These are phyloP conservation scores for Spea hammondii DNA, from an alignment of 2,797 vertebrate species.

Conservation along the genomic window DNA sequence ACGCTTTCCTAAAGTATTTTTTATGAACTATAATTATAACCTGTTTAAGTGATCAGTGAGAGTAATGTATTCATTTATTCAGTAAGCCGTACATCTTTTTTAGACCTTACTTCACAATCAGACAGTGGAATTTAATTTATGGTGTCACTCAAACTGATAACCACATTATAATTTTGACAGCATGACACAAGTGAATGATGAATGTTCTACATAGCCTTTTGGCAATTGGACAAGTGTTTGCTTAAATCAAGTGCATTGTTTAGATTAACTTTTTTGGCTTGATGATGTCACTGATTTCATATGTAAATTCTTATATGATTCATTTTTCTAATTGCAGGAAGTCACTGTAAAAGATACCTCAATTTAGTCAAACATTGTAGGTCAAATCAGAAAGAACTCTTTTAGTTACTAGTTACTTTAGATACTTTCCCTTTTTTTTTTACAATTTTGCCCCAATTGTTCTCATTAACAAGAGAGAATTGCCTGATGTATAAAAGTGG, in stretches of 20 bases:
- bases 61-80: conserved; percentile 51
- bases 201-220: conserved; percentile 13
- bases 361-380: too few species aligned
- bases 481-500: too few species aligned
- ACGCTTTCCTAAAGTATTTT: conserved; percentile 19
- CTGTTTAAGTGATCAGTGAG: conserved; percentile 39
- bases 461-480: too few species aligned
- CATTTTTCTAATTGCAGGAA: too few species aligned
- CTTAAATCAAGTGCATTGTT: conserved; percentile 28
- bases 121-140: conserved; percentile 39
- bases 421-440: too few species aligned
- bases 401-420: too few species aligned
- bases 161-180: conserved; percentile 39
- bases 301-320: neutral
- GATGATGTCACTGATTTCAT: conserved; percentile 27
- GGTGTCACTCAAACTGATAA: conserved; percentile 44
- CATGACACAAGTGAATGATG: conserved; percentile 43
- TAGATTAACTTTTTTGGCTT: conserved; percentile 19
- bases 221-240: conserved; percentile 31
- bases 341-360: too few species aligned
- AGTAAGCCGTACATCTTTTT: conserved; percentile 30
- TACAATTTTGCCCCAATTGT: too few species aligned
- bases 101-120: conserved; percentile 44
- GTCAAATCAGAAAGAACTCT: too few species aligned
- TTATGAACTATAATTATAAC: conserved; percentile 46